Conservation (phyloP, 2,797 vertebrate species). For the Siniperca undulata region DNA sequence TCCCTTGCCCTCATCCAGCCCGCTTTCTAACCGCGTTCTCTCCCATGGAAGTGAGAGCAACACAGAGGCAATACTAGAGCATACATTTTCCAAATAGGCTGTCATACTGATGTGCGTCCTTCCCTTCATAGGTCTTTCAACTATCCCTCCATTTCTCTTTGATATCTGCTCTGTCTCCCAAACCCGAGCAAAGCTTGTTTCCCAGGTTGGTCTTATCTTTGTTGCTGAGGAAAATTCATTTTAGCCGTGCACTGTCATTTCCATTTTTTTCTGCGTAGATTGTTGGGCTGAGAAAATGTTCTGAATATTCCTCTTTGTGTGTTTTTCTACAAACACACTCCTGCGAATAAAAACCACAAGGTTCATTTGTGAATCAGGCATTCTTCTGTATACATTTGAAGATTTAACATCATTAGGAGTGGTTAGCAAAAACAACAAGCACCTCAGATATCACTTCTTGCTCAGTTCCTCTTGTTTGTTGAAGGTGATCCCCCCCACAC, state of each 20-base stretch:
- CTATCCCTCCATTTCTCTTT: slow-evolving; percentile 50
- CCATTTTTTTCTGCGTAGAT: slow-evolving; percentile 31
- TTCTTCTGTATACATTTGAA: slow-evolving; percentile 5
- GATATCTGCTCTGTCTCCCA: slow-evolving; percentile 50
- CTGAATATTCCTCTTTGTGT: slow-evolving; percentile 23
- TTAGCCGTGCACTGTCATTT: slow-evolving; percentile 57
- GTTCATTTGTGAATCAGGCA: slow-evolving; percentile 13
- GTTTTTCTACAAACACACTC: slow-evolving; percentile 16
- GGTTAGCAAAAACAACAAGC: slow-evolving; percentile 8
- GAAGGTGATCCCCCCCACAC: neutral
- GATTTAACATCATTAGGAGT: slow-evolving; percentile 16
- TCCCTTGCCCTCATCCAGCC: slow-evolving; percentile 19
- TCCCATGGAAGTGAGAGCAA: slow-evolving; percentile 28
- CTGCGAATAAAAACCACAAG: slow-evolving; percentile 4
- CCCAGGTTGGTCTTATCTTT: slow-evolving; percentile 55
- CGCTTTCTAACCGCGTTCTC: slow-evolving; percentile 8
- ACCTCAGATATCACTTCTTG: neutral
- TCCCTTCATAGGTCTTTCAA: slow-evolving; percentile 44
- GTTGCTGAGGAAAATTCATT: slow-evolving; percentile 53
- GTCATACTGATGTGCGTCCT: slow-evolving; percentile 48
- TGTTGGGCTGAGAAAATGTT: slow-evolving; percentile 25
- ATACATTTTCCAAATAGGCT: slow-evolving; percentile 69
- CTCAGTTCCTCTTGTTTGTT: neutral
- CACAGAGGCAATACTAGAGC: slow-evolving; percentile 40
- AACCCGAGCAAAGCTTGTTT: slow-evolving; percentile 40